phyloP scores from a whole-genome alignment of 2,113 vertebrate genomes.

The Tragelaphus imberbis region DNA sequence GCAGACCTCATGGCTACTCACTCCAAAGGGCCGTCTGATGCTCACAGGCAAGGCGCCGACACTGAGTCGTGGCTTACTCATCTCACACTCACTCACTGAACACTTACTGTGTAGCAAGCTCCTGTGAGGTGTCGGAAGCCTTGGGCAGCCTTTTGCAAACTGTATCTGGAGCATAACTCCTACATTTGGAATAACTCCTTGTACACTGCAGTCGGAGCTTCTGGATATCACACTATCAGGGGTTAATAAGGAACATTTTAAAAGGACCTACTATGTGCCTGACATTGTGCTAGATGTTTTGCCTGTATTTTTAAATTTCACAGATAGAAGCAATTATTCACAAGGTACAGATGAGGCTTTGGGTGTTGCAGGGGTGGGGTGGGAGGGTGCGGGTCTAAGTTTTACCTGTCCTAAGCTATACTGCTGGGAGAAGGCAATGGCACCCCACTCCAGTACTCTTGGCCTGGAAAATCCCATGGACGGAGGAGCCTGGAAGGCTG shows the following conservation, averaged over 20 bases:
- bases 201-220: not conserved
- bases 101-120: not conserved
- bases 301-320: not conserved
- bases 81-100: not conserved
- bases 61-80: not conserved
- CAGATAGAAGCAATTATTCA: not conserved
- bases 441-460: no score
- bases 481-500: no score
- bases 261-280: not conserved
- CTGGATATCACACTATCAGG: not conserved
- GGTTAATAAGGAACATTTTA: not conserved
- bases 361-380: not conserved
- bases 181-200: no score
- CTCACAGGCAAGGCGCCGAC: not conserved
- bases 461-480: no score
- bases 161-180: no score
- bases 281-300: not conserved
- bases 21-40: not conserved
- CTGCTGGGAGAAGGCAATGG: no score
- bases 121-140: not conserved
- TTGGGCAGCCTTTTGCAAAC: not conserved
- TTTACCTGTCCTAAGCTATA: not conserved
- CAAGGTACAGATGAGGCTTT: not conserved
- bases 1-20: not conserved
- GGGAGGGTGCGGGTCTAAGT: not conserved